A percentile compares a stretch with the other conserved stretches of the same genome.
Conservation (phyloP, 2,888 invertebrate species). For the Dione juno region DNA sequence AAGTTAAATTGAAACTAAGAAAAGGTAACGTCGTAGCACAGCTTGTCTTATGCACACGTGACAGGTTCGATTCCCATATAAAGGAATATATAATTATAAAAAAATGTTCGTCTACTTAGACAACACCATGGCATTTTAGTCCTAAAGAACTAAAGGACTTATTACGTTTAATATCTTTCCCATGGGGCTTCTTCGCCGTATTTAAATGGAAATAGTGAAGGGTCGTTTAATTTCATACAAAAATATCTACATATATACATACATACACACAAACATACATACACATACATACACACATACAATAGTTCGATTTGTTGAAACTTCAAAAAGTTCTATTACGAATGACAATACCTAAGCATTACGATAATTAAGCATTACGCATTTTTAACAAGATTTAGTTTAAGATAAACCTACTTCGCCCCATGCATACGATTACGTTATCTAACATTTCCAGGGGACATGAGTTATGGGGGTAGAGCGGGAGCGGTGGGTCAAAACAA, state of each 20-base stretch:
- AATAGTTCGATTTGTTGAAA: too few relatives aligned
- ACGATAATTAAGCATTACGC: not conserved
- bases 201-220: too few relatives aligned
- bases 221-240: too few relatives aligned
- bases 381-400: not conserved
- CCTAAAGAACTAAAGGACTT: too few relatives aligned
- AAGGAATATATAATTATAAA: not conserved
- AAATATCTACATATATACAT: too few relatives aligned
- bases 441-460: slow-evolving; percentile 15
- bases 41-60: not conserved
- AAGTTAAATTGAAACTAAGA: not conserved
- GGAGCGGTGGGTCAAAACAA: slow-evolving; percentile 16
- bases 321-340: too few relatives aligned
- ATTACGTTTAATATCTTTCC: too few relatives aligned
- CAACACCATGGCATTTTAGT: too few relatives aligned
- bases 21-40: not conserved
- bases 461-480: slow-evolving; percentile 10
- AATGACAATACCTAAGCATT: not conserved
- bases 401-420: not conserved
- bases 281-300: too few relatives aligned
- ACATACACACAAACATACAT: too few relatives aligned
- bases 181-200: too few relatives aligned
- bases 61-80: not conserved
- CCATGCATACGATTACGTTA: slow-evolving; percentile 26
- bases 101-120: too few relatives aligned